Evolutionary conservation across 2,888 invertebrate species (phyloP).

Genomic region (Conus canariensis): DNA sequence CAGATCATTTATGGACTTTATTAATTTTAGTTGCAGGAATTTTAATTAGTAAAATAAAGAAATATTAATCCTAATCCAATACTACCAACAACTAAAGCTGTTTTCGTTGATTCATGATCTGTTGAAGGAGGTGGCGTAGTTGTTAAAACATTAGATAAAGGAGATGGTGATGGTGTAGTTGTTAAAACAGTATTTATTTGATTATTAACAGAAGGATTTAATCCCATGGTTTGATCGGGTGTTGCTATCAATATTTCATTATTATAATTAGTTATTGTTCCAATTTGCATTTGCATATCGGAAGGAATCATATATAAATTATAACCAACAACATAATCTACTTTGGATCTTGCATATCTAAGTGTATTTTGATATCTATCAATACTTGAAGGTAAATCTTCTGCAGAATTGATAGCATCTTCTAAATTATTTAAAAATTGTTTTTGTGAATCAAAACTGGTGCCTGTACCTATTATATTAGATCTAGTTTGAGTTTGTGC

Average conservation of each 20-base stretch:
- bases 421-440: background rate
- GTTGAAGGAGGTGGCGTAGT: background rate
- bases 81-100: background rate
- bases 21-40: background rate
- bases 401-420: too few relatives aligned
- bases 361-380: background rate
- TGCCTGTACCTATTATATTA: background rate
- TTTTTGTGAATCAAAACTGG: background rate
- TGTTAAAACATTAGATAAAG: too few relatives aligned
- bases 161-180: background rate
- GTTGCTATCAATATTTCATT: background rate
- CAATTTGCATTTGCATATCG: background rate
- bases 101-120: background rate
- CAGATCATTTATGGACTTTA: constrained; percentile 16
- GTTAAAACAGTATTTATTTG: background rate
- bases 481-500: background rate
- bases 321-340: background rate
- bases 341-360: background rate
- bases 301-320: background rate
- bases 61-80: background rate
- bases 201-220: background rate
- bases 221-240: background rate
- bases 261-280: background rate
- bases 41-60: background rate
- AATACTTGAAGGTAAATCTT: background rate